phyloP scores from a whole-genome alignment of 2,113 vertebrate species.

The Zosterops japonicus region DNA sequence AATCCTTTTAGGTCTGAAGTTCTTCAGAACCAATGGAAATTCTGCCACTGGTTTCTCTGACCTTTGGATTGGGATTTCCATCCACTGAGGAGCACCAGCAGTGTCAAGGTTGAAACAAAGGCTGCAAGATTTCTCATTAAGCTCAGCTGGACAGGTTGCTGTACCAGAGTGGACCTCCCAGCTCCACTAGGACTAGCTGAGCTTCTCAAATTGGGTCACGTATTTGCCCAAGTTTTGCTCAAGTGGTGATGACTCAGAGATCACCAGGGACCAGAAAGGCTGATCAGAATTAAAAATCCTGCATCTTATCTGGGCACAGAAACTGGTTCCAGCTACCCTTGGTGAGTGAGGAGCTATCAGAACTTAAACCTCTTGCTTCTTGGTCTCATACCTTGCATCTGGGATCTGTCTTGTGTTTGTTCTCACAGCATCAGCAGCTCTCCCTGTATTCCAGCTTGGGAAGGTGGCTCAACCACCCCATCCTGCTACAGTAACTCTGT shows the following conservation, averaged over 20 bases:
- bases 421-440: neutral
- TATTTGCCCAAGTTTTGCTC: neutral
- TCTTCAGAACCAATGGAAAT: neutral
- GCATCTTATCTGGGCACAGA: neutral
- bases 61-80: neutral
- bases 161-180: neutral
- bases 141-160: neutral
- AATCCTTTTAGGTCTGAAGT: neutral
- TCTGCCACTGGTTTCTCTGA: neutral
- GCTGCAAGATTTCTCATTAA: neutral
- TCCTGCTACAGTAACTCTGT: rapidly evolving
- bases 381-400: neutral
- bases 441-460: neutral
- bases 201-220: neutral
- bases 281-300: neutral
- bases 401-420: neutral
- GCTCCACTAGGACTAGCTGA: neutral
- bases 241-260: neutral
- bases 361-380: neutral
- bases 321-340: neutral
- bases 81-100: neutral
- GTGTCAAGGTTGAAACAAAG: neutral
- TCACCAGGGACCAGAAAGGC: neutral
- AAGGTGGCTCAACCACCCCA: neutral
- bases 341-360: neutral